A percentile compares a stretch with the other conserved stretches of the same genome.
Evolutionary conservation across 2,113 vertebrate genomes (phyloP).

Genomic region (Rallus limicola): DNA sequence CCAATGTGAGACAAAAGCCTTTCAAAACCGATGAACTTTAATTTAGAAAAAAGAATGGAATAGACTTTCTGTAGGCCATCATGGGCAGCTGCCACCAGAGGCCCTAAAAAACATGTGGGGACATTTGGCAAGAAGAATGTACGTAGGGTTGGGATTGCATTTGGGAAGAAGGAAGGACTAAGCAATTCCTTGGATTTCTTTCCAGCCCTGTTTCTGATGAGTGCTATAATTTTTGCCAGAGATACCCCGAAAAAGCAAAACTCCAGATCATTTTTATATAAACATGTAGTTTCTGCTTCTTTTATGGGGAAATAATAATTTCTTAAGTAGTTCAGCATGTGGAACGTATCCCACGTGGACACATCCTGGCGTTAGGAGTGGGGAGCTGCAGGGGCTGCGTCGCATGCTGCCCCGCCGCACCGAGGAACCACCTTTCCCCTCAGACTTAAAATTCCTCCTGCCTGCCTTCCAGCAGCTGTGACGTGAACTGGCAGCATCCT

Average conservation of each 20-base stretch:
- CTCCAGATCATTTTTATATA: not conserved
- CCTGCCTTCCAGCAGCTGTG: constrained; percentile 13
- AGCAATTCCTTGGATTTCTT: not conserved
- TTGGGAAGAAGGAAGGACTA: not conserved
- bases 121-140: not conserved
- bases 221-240: not conserved
- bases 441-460: not conserved
- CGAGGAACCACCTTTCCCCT: not conserved
- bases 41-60: not conserved
- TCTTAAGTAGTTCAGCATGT: not conserved
- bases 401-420: rapidly evolving
- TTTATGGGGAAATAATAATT: not conserved
- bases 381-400: rapidly evolving
- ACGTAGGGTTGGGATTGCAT: not conserved
- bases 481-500: not conserved
- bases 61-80: not conserved
- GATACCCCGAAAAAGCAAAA: not conserved
- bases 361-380: not conserved
- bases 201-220: not conserved
- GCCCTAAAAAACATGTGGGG: not conserved
- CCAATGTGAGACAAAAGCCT: not conserved
- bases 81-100: not conserved
- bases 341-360: not conserved
- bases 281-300: not conserved
- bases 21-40: not conserved